Evolutionary conservation across 1,140 invertebrate species (phyloP), one percentile per base, ranked within the genome.

Genomic region (Trichonephila clavata): DNA sequence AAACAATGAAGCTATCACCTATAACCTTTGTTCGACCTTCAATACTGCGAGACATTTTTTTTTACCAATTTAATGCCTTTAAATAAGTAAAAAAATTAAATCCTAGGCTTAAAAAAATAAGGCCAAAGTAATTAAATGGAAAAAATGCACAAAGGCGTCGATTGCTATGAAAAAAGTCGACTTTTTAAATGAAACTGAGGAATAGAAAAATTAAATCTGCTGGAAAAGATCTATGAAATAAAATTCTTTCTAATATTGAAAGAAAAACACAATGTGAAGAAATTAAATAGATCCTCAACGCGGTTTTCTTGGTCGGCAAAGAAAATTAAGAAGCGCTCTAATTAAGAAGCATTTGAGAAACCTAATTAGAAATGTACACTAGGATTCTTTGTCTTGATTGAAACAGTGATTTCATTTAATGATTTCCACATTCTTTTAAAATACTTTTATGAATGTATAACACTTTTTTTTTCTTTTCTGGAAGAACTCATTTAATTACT

Each of bases 401-500:
- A 84, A 21, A 32, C 81, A 84, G 57, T 84, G n/a, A 84, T 84
- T 84, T 84, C 21, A 10, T 60, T 84, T 59, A 68, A 27, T 68
- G 24, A 14, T 27, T 68, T 27, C 0, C 3, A 21, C 24, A n/a
- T 24, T 68, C 24, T 68, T 24, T 50, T 50, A 50, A 50, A 50
- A 50, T 50, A 50, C 50, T 24, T 65, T 65, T 65, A 10, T 65
- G n/a, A 65, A 65, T n/a, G n/a, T 65, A n/a, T n/a, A 65, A 65
- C 14, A n/a, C 21, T n/a, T 65, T n/a, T 65, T 65, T 65, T 7
- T n/a, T 6, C 6, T 65, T 65, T 65, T 65, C 21, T 65, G 6
- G 20, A 65, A 24, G 63, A n/a, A n/a, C 10, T 50, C 50, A 65
- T 65, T 65, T 65, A 65, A 65, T 65, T 65, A 65, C n/a, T 24